These are phyloP conservation scores for Trichonephila clavipes DNA, from an alignment of 1,140 invertebrate genomes.

Conservation along the genomic window DNA sequence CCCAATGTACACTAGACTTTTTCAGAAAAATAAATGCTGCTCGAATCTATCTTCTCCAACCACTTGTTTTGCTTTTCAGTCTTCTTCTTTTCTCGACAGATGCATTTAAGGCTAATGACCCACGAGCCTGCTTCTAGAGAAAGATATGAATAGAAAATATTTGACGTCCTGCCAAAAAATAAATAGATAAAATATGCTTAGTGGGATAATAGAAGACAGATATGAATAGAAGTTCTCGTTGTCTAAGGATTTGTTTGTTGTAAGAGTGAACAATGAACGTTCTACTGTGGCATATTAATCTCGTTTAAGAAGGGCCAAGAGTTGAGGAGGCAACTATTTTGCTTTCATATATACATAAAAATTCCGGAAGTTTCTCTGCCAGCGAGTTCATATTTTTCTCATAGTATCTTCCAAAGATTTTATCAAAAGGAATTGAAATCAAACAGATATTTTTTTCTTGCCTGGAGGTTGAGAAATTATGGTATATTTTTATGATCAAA, in stretches of 20 bases:
- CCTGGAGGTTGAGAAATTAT: too few relatives aligned
- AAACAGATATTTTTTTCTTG: background rate
- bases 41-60: slow-evolving; percentile 22
- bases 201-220: background rate
- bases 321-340: background rate
- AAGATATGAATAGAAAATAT: slow-evolving; percentile 32
- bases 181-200: background rate
- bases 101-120: slow-evolving; percentile 41
- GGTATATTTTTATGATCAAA: too few relatives aligned
- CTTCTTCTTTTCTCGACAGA: slow-evolving; percentile 3
- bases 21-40: background rate
- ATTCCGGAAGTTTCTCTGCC: background rate
- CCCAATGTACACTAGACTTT: background rate
- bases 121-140: background rate
- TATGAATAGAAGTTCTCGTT: background rate
- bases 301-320: background rate
- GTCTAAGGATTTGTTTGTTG: background rate
- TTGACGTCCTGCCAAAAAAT: slow-evolving; percentile 33
- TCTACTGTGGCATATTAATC: background rate
- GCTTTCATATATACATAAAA: background rate
- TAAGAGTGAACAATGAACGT: background rate
- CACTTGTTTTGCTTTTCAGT: background rate
- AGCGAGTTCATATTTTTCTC: background rate
- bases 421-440: background rate
- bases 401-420: background rate